Evolutionary conservation across 1,140 invertebrate species (phyloP).

Genomic region (Delia radicum): DNA sequence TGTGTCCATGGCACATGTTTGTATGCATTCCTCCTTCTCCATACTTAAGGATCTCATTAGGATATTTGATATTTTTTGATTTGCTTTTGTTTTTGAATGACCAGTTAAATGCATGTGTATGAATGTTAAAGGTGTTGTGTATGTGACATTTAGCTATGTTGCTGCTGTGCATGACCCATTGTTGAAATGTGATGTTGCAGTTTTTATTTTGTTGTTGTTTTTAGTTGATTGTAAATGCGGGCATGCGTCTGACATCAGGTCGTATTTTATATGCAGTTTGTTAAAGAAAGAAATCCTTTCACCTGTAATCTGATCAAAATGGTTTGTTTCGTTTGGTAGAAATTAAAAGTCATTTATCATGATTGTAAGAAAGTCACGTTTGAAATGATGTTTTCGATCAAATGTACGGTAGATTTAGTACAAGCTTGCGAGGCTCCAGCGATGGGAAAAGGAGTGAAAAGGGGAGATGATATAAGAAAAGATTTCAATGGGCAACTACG

Average conservation of each 20-base stretch:
- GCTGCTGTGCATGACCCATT: constrained; percentile 6
- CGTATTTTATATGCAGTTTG: neutral
- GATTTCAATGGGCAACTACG: too few species aligned
- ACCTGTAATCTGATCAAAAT: neutral
- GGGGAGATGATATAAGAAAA: too few species aligned
- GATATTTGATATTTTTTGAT: constrained; percentile 9
- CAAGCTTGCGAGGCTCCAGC: too few species aligned
- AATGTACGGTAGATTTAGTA: too few species aligned
- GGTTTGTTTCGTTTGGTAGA: neutral
- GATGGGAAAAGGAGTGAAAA: too few species aligned
- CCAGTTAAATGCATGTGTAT: constrained; percentile 6
- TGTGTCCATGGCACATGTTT: neutral
- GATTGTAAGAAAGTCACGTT: too few species aligned
- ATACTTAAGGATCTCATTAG: neutral
- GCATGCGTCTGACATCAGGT: constrained; percentile 13
- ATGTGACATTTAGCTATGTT: neutral
- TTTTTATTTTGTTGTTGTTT: neutral
- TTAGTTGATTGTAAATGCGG: neutral
- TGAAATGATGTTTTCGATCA: neutral
- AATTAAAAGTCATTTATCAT: constrained; percentile 15
- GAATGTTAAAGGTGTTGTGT: constrained; percentile 12
- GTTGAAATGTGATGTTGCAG: constrained; percentile 12
- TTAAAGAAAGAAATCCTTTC: neutral
- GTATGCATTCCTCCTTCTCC: neutral
- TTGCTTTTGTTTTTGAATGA: neutral